Evolutionary conservation across 2,797 vertebrate genomes (phyloP), one percentile per base, ranked within the genome.

Genomic region (Acanthurus tractus): DNA sequence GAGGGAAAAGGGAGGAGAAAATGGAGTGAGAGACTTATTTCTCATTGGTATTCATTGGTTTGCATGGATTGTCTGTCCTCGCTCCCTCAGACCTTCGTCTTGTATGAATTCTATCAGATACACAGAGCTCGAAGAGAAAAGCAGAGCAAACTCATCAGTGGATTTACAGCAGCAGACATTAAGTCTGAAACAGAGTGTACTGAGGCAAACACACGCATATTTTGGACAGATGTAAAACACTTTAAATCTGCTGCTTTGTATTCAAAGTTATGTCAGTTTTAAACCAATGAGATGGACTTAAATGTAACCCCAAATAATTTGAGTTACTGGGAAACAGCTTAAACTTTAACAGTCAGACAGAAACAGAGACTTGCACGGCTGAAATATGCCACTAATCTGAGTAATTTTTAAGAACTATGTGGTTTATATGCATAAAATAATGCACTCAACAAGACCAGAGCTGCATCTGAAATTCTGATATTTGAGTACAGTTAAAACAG

Each of bases 1-100:
- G 25, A 38, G 54, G 70, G 7, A 25, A 76, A 76, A 73, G 36
- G n/a, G 29, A 57, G 46, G 14, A 65, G 5, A 67, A 80, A 83
- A 65, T 46, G 50, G 62, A 76, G 48, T 3, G 23, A 65, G 40
- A 78, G 71, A 70, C 62, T 67, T 66, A 23, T 67, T 78, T 79
- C 81, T 86, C 74, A 89, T 92, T 89, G 81, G 71, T 90, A 90
- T 90, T 86, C 86, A 90, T 89, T 76, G 84, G 70, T 87, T 78
- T 85, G 79, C 49, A 58, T 69, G 70, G 63, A 80, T 75, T 54
- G 55, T 73, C 66, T 79, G 78, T 70, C 63, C 63, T 59, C 12
- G 52, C 73, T 72, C 74, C 61, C 63, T 53, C 70, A 81, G 80
- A 76, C 66, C 59, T 63, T 82, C 49, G 36, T 53, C 54, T 76